phyloP scores from a whole-genome alignment of 2,888 invertebrate genomes.

The Tanaodytes sp. region DNA sequence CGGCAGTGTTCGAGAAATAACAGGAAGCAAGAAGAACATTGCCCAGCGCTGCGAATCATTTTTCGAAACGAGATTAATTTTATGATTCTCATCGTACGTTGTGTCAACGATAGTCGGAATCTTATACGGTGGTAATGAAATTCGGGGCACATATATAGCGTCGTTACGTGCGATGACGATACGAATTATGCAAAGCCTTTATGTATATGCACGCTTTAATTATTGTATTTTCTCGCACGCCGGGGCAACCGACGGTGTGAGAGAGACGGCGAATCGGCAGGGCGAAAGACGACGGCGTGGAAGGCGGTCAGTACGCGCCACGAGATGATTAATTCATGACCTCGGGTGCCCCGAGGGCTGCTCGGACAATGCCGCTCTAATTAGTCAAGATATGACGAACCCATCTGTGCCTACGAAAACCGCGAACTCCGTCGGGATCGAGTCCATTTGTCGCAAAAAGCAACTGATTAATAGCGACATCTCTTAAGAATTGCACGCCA shows the following conservation, averaged over 20 bases:
- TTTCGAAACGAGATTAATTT: too few relatives aligned
- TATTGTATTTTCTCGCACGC: conserved; percentile 49
- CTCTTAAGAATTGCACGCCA: too few relatives aligned
- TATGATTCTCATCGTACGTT: too few relatives aligned
- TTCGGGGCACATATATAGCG: conserved; percentile 37
- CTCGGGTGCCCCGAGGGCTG: conserved; percentile 59
- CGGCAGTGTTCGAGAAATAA: too few relatives aligned
- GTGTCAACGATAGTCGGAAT: conserved; percentile 48
- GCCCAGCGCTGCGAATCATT: too few relatives aligned
- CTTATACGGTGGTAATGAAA: conserved; percentile 51
- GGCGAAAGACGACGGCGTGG: conserved; percentile 48
- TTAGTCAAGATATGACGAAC: conserved; percentile 67
- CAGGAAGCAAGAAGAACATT: too few relatives aligned
- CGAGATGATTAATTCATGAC: conserved; percentile 67
- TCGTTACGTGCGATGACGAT: conserved; percentile 16
- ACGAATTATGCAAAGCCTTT: conserved; percentile 44
- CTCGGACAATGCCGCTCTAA: conserved; percentile 65
- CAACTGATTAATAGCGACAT: conserved; percentile 43
- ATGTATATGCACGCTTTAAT: conserved; percentile 50
- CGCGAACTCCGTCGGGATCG: conserved; percentile 29
- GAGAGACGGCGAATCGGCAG: too few relatives aligned
- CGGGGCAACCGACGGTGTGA: conserved; percentile 41
- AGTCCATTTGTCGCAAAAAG: conserved; percentile 28
- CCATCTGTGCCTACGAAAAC: conserved; percentile 59
- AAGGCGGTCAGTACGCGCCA: conserved; percentile 60